Percentiles rank a stretch among this genome's conserved stretches.
These are phyloP conservation scores for Oligia latruncula DNA, from an alignment of 2,888 invertebrate genomes.

Conservation along the genomic window DNA sequence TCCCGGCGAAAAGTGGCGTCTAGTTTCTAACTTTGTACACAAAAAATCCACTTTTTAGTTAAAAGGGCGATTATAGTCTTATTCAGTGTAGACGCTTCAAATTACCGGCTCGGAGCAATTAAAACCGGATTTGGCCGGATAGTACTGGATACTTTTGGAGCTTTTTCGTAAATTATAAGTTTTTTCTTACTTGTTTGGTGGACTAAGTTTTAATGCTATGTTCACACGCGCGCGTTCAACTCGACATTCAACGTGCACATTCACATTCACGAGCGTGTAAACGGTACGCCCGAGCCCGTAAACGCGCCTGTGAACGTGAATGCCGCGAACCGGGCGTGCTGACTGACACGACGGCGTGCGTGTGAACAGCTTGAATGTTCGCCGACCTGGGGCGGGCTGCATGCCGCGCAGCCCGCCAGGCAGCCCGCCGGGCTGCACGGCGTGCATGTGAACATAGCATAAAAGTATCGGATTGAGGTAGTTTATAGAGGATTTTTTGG, in stretches of 20 bases:
- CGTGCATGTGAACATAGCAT: too few species aligned
- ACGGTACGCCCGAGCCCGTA: too few species aligned
- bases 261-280: too few species aligned
- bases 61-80: constrained; percentile 42
- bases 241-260: too few species aligned
- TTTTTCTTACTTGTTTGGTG: constrained; percentile 12
- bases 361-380: too few species aligned
- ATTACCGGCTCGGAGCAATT: constrained; percentile 60
- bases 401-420: too few species aligned
- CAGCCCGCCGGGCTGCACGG: too few species aligned
- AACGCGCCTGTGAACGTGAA: too few species aligned
- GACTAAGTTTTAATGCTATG: constrained; percentile 22
- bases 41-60: constrained; percentile 23
- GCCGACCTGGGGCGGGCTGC: too few species aligned
- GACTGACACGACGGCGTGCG: too few species aligned
- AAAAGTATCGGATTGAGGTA: constrained; percentile 17
- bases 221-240: too few species aligned
- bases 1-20: neutral
- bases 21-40: constrained; percentile 8
- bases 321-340: too few species aligned
- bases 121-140: constrained; percentile 60
- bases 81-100: constrained; percentile 56
- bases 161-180: constrained; percentile 29
- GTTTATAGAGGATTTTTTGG: constrained; percentile 5
- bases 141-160: constrained; percentile 45